Evolutionary conservation across 2,888 invertebrate species (phyloP), one percentile per base, ranked within the genome.

Genomic region (Anorthoa munda): DNA sequence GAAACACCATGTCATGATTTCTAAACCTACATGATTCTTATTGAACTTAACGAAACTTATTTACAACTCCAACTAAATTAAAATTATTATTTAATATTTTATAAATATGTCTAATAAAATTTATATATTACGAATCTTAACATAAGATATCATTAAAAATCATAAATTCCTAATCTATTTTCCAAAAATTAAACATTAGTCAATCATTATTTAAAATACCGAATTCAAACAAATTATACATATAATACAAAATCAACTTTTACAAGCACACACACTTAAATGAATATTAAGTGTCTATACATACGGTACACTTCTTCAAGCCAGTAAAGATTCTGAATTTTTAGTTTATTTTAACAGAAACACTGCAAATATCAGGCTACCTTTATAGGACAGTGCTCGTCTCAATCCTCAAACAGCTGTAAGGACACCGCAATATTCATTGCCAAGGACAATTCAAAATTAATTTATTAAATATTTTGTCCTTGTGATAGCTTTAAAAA

Each of bases 381-480:
- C 23, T 26, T 69, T 31, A 12, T 53, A 13, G 53, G 23, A n/a
- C 11, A 45, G n/a, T 45, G 23, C 9, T 46, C 2, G 1, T 31
- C 13, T 48, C 7, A 58, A 23, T 15, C 11, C 2, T 18, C 7
- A 13, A 26, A 53, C 23, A n/a, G 13, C 31, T 51, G 63, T 48
- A 56, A 23, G 46, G 26, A 56, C 55, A 67, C 59, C 46, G 39
- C 18, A n/a, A 77, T n/a, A 53, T 63, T 56, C 5, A 51, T n/a
- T 68, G 67, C 50, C 69, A 83, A 83, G 79, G 83, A 83, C 77
- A 65, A 75, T 76, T 58, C 0, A 75, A 79, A 76, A 78, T 56
- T 55, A 15, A 64, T 51, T 56, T 51, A 12, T n/a, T 45, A 53
- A 31, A 72, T 66, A 63, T 58, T 50, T 65, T 70, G 78, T 85